These are phyloP conservation scores for Montifringilla adamsi DNA, from an alignment of 2,113 vertebrate genomes.

Conservation along the genomic window DNA sequence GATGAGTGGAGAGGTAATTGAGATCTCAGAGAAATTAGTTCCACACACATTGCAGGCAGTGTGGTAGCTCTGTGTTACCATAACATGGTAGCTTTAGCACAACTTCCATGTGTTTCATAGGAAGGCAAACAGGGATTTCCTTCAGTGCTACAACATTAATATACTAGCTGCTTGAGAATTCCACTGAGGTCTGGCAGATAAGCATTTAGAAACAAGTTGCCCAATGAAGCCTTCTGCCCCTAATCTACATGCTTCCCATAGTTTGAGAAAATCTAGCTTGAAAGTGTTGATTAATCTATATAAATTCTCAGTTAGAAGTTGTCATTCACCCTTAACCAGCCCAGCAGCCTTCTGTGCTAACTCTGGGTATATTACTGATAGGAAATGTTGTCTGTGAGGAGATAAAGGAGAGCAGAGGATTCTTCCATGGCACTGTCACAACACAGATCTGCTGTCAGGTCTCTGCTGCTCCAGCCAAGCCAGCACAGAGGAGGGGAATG, in stretches of 20 bases:
- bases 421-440: background rate
- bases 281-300: background rate
- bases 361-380: background rate
- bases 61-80: background rate
- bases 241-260: background rate
- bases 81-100: background rate
- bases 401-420: background rate
- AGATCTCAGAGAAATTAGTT: slow-evolving; percentile 49
- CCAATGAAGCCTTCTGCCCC: background rate
- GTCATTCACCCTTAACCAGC: background rate
- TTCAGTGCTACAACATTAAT: background rate
- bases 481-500: background rate
- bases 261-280: background rate
- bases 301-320: background rate
- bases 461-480: background rate
- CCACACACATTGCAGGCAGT: background rate
- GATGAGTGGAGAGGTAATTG: slow-evolving; percentile 34
- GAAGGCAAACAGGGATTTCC: background rate
- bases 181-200: background rate
- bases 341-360: background rate
- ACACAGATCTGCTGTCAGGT: background rate
- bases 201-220: background rate
- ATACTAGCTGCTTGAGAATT: background rate
- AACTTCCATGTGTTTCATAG: background rate
- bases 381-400: background rate